Conservation (phyloP, 2,888 invertebrate genomes). For the Mythimna pallens region DNA sequence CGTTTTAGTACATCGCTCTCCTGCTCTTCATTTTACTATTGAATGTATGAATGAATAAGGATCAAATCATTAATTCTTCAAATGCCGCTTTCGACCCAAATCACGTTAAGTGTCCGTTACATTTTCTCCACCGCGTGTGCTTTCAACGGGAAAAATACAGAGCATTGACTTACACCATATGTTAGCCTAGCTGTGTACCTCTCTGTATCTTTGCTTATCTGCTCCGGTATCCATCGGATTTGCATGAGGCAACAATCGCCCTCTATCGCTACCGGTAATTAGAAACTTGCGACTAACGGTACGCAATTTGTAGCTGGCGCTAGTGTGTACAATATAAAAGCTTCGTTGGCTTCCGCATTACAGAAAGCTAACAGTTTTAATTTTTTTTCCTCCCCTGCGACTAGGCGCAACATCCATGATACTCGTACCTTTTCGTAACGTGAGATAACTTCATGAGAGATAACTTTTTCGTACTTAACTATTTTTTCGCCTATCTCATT, state of each 20-base stretch:
- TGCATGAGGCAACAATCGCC: constrained; percentile 86
- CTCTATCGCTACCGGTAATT: constrained; percentile 85
- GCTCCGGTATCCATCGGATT: constrained; percentile 80
- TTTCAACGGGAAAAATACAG: constrained; percentile 53
- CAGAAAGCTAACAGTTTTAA: constrained; percentile 45
- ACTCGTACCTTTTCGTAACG: neutral
- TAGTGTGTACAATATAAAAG: constrained; percentile 69
- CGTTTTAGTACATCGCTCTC: neutral
- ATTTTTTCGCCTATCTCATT: constrained; percentile 19
- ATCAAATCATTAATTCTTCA: neutral
- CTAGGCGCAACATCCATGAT: constrained; percentile 35
- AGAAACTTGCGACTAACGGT: constrained; percentile 87
- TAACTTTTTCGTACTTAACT: constrained; percentile 22
- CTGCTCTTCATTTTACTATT: neutral
- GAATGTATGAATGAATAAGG: neutral
- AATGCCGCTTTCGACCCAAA: constrained; percentile 12
- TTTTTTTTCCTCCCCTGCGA: constrained; percentile 26
- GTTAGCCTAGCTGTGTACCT: constrained; percentile 65
- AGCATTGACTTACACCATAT: constrained; percentile 60
- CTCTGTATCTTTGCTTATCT: constrained; percentile 72
- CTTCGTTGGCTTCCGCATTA: constrained; percentile 65
- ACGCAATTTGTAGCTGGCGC: constrained; percentile 78
- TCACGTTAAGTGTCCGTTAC: constrained; percentile 25
- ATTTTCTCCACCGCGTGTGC: constrained; percentile 31
- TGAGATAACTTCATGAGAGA: neutral